phyloP scores from a whole-genome alignment of 2,888 invertebrate genomes.

The Brachyptera putata region DNA sequence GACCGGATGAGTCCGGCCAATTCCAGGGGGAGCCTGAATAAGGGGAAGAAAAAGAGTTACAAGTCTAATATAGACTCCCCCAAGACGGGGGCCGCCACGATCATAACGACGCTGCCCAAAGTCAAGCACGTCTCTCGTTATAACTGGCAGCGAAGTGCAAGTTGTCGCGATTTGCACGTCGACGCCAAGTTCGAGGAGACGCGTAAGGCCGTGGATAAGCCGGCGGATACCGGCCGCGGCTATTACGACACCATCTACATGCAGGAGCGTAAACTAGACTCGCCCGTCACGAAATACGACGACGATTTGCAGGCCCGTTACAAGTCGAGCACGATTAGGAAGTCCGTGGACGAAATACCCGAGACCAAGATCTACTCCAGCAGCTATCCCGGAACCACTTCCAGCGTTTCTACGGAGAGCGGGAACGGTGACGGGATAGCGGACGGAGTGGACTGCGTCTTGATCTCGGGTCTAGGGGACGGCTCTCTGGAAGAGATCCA shows the following conservation, averaged over 20 bases:
- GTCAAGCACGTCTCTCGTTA: constrained; percentile 37
- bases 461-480: constrained; percentile 34
- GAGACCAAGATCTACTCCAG: constrained; percentile 77
- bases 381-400: constrained; percentile 77
- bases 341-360: constrained; percentile 57
- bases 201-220: constrained; percentile 53
- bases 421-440: constrained; percentile 64
- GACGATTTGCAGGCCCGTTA: constrained; percentile 61
- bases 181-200: constrained; percentile 68
- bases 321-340: constrained; percentile 54
- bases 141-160: constrained; percentile 74
- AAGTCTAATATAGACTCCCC: constrained; percentile 25
- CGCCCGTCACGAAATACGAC: constrained; percentile 68
- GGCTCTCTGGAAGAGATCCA: constrained; percentile 38
- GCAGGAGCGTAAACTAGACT: constrained; percentile 53
- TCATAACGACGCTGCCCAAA: constrained; percentile 8
- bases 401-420: constrained; percentile 60
- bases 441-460: constrained; percentile 43
- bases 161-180: constrained; percentile 73
- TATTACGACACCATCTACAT: constrained; percentile 30
- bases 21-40: background rate
- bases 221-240: constrained; percentile 12
- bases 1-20: background rate
- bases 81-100: background rate
- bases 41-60: background rate